These are phyloP conservation scores for Vanacampus margaritifer DNA, from an alignment of 2,113 vertebrate species.

Conservation along the genomic window DNA sequence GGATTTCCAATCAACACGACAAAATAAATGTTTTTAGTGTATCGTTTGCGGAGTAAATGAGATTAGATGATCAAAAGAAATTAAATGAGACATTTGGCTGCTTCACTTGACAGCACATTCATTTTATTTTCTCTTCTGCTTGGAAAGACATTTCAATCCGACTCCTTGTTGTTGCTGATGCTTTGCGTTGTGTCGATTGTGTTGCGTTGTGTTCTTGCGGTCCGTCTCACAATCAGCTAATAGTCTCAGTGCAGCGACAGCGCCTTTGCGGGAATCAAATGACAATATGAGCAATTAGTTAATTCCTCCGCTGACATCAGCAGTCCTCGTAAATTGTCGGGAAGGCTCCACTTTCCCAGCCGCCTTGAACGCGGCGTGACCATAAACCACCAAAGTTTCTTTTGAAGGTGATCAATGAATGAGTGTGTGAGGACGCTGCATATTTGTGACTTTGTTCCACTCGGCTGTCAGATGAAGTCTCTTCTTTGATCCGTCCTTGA, in stretches of 20 bases:
- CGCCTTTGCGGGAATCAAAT: constrained; percentile 7
- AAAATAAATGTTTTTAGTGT: too few relatives aligned
- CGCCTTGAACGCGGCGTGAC: neutral
- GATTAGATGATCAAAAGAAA: neutral
- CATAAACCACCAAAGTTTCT: neutral
- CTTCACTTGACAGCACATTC: neutral
- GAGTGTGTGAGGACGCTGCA: neutral
- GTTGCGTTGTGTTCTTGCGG: constrained; percentile 24
- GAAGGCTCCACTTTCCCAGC: neutral
- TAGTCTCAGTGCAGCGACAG: constrained; percentile 38
- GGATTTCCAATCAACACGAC: neutral
- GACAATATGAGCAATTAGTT: constrained; percentile 11
- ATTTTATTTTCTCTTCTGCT: neutral
- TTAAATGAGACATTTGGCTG: neutral
- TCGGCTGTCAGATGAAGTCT: neutral
- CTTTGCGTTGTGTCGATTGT: neutral
- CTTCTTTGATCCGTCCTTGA: constrained; percentile 24
- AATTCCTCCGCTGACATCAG: neutral
- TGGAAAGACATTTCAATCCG: neutral
- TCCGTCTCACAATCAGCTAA: constrained; percentile 60
- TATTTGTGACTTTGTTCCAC: neutral
- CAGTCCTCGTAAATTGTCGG: neutral
- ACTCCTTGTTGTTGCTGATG: neutral
- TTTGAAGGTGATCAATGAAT: constrained; percentile 11
- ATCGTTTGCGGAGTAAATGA: neutral